Conservation (phyloP, 2,888 invertebrate species). For the Elmis aenea region DNA sequence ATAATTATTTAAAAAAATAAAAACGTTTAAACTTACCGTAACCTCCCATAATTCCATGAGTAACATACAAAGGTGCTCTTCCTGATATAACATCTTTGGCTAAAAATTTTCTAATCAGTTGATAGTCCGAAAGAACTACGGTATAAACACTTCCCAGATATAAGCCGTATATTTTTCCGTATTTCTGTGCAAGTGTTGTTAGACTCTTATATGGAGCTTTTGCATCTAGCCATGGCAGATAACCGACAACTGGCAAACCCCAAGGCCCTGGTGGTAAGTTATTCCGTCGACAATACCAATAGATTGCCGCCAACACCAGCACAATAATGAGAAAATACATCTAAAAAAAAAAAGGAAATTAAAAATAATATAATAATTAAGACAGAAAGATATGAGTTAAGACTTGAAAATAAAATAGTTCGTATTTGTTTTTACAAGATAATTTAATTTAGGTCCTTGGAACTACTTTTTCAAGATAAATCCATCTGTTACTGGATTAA, state of each 20-base stretch:
- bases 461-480: too few species aligned
- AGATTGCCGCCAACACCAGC: background rate
- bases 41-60: constrained; percentile 83
- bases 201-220: constrained; percentile 68
- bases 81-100: constrained; percentile 68
- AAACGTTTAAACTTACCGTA: constrained; percentile 60
- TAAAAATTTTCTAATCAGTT: constrained; percentile 66
- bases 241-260: constrained; percentile 75
- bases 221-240: constrained; percentile 67
- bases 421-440: too few species aligned
- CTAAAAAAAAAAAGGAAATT: constrained; percentile 25
- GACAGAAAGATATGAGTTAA: too few species aligned
- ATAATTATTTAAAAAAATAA: constrained; percentile 1
- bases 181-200: constrained; percentile 59
- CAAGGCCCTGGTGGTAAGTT: constrained; percentile 69
- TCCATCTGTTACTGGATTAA: too few species aligned
- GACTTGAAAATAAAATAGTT: too few species aligned
- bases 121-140: constrained; percentile 72
- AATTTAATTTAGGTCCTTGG: too few species aligned
- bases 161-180: constrained; percentile 70
- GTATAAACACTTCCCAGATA: constrained; percentile 70
- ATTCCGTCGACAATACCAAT: constrained; percentile 3
- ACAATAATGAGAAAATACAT: constrained; percentile 22
- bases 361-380: constrained; percentile 1
- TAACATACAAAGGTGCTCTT: constrained; percentile 75